Evolutionary conservation across 2,113 vertebrate genomes (phyloP).

Genomic region (Atrichornis clamosus): DNA sequence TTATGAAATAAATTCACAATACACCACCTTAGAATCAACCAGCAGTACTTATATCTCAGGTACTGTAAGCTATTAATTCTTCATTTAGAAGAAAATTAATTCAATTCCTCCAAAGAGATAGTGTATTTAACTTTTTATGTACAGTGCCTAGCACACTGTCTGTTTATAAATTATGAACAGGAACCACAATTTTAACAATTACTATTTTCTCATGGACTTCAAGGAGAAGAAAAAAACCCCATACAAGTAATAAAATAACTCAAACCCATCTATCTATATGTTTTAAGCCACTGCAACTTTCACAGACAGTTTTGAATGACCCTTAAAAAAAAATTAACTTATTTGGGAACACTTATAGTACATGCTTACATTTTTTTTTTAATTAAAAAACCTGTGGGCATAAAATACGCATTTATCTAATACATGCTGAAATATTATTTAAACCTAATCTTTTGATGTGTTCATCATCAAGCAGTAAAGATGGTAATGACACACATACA

Average conservation of each 20-base stretch:
- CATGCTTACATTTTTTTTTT: background rate
- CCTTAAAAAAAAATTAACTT: background rate
- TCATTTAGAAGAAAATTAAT: constrained; percentile 59
- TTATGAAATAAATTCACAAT: constrained; percentile 60
- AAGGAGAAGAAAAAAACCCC: background rate
- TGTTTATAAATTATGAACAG: background rate
- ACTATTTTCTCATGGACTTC: background rate
- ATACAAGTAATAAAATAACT: background rate
- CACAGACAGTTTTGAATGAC: background rate
- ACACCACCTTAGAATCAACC: constrained; percentile 36
- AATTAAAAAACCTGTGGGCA: background rate
- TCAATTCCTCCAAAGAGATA: background rate
- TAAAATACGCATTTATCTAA: background rate
- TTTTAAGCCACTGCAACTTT: background rate
- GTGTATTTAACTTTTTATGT: background rate
- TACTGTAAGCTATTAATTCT: constrained; percentile 22
- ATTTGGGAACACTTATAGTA: background rate
- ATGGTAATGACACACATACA: background rate
- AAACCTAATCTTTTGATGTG: background rate
- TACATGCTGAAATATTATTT: background rate
- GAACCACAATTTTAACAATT: background rate
- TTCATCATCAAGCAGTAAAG: background rate
- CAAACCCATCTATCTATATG: background rate
- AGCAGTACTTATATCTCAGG: constrained; percentile 26
- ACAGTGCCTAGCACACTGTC: background rate